Evolutionary conservation across 1,140 invertebrate genomes (phyloP).

Genomic region (Bombus confusus): DNA sequence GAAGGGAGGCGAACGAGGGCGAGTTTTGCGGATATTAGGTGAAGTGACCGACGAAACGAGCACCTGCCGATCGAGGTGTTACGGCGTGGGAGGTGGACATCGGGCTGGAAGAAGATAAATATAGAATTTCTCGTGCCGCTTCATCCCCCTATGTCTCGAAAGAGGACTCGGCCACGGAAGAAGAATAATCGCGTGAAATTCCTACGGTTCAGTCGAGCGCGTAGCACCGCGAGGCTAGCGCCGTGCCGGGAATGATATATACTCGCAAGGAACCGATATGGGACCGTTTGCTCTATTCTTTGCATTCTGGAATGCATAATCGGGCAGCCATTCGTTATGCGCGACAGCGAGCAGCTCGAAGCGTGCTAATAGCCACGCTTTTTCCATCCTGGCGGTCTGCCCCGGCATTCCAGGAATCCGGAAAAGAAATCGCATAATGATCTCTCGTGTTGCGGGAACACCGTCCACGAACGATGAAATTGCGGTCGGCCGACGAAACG

Average conservation of each 20-base stretch:
- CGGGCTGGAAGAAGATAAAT: neutral
- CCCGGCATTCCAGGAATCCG: slow-evolving; percentile 36
- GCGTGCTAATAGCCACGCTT: slow-evolving; percentile 47
- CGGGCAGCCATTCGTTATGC: slow-evolving; percentile 50
- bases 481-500: neutral
- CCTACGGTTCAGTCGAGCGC: slow-evolving; percentile 56
- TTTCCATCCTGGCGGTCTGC: slow-evolving; percentile 7
- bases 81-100: slow-evolving; percentile 42
- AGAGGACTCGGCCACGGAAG: slow-evolving; percentile 38
- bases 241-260: slow-evolving; percentile 19
- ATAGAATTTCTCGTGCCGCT: neutral
- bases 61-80: slow-evolving; percentile 56
- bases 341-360: slow-evolving; percentile 41
- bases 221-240: slow-evolving; percentile 20
- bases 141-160: neutral
- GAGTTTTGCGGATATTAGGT: slow-evolving; percentile 42
- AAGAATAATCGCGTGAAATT: slow-evolving; percentile 65
- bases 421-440: slow-evolving; percentile 43
- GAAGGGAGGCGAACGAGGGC: slow-evolving; percentile 26
- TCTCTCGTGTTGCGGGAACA: slow-evolving; percentile 1
- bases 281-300: slow-evolving; percentile 23
- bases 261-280: slow-evolving; percentile 31
- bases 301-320: slow-evolving; percentile 50
- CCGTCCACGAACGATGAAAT: neutral
- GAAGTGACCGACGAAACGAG: slow-evolving; percentile 10